A percentile compares a stretch with the other conserved stretches of the same genome.
Conservation (phyloP, 2,113 vertebrate species). For the Telmatochromis sp. region DNA sequence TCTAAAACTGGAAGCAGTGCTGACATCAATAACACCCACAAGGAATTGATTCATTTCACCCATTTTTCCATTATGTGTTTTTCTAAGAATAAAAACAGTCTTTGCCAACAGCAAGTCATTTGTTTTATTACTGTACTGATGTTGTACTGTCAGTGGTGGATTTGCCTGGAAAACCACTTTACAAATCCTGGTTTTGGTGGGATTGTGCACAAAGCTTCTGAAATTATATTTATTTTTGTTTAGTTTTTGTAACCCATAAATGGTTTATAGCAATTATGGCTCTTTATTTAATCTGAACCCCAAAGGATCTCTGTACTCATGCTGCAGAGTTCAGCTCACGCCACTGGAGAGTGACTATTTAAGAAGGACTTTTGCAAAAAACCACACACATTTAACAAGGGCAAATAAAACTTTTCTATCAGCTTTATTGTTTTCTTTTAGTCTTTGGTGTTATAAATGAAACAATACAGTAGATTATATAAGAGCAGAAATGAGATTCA, state of each 20-base stretch:
- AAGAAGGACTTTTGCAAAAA: neutral
- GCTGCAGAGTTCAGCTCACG: neutral
- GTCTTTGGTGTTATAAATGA: neutral
- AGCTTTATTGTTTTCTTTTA: neutral
- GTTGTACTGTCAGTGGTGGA: neutral
- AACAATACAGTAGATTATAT: neutral
- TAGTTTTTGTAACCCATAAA: neutral
- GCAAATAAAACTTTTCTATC: neutral
- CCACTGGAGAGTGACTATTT: neutral
- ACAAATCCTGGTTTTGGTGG: neutral
- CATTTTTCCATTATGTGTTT: neutral
- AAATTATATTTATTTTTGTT: neutral
- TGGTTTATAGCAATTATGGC: neutral
- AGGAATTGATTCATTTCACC: neutral
- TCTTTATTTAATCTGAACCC: neutral
- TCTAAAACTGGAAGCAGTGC: neutral
- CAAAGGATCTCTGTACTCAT: neutral
- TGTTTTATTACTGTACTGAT: neutral
- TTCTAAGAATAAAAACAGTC: neutral
- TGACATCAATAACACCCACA: neutral
- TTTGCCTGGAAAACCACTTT: neutral
- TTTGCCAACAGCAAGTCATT: neutral
- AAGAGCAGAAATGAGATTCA: neutral
- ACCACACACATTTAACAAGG: neutral
- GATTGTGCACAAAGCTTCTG: neutral